Evolutionary conservation across 1,140 invertebrate genomes (phyloP).

Genomic region (Panagrolaimus sp.): DNA sequence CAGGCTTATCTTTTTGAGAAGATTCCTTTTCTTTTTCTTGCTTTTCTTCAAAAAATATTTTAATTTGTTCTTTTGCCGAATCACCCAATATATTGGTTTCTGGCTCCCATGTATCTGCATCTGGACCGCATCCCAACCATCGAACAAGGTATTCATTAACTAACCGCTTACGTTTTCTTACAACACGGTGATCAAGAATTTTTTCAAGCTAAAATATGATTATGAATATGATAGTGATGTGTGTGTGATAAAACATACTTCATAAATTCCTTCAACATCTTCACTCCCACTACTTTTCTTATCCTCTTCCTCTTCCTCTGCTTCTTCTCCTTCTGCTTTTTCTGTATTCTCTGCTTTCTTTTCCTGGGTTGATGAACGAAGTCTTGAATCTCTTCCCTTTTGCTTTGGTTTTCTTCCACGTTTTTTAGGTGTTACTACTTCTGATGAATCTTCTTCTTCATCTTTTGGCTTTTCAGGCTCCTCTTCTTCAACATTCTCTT

Average conservation of each 20-base stretch:
- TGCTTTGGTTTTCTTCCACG: too few species aligned
- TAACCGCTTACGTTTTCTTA: neutral
- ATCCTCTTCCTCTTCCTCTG: neutral
- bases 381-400: too few species aligned
- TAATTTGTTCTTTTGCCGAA: neutral
- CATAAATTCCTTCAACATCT: neutral
- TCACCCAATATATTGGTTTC: neutral
- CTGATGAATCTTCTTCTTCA: neutral
- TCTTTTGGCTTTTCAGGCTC: neutral
- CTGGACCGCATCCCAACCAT: neutral
- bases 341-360: too few species aligned
- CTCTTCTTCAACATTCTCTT: too few species aligned
- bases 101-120: constrained; percentile 1
- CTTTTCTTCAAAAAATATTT: neutral
- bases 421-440: too few species aligned
- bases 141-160: constrained; percentile 1
- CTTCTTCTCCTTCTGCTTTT: neutral
- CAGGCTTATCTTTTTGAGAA: neutral
- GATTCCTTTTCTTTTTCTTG: neutral
- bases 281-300: neutral
- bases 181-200: neutral
- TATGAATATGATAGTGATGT: neutral
- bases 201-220: neutral
- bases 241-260: neutral
- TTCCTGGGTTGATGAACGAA: too few species aligned